Conservation (phyloP, 2,797 vertebrate genomes). For the Peromyscus aztecus region DNA sequence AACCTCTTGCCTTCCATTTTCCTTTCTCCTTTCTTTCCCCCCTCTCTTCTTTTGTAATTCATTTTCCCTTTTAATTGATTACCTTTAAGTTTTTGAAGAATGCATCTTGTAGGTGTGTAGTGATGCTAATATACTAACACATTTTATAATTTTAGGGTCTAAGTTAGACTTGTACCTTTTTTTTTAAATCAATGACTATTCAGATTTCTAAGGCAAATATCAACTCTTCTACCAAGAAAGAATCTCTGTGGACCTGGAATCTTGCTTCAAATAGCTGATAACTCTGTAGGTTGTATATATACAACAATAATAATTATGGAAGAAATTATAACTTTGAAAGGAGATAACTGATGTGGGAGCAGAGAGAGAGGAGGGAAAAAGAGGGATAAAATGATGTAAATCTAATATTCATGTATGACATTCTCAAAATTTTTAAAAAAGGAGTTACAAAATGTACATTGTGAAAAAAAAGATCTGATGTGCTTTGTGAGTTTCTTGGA, state of each 20-base stretch:
- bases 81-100: not conserved
- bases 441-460: not conserved
- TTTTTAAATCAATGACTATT: not conserved
- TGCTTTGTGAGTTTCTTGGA: conserved; percentile 12
- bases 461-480: not conserved
- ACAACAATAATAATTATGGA: not conserved
- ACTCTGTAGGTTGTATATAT: not conserved
- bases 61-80: not conserved
- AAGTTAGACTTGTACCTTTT: not conserved
- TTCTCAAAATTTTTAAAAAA: not conserved
- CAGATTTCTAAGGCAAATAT: not conserved
- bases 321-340: not conserved
- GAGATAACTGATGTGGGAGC: not conserved
- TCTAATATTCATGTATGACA: not conserved
- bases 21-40: too few relatives aligned
- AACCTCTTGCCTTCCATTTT: not conserved
- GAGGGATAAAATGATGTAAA: not conserved
- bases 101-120: not conserved
- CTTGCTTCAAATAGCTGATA: not conserved
- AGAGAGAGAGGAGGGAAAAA: not conserved
- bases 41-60: not conserved
- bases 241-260: not conserved
- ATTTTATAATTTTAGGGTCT: not conserved
- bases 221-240: not conserved
- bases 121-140: not conserved